Conservation (phyloP, 2,113 vertebrate species). For the Psilopogon haemacephalus region DNA sequence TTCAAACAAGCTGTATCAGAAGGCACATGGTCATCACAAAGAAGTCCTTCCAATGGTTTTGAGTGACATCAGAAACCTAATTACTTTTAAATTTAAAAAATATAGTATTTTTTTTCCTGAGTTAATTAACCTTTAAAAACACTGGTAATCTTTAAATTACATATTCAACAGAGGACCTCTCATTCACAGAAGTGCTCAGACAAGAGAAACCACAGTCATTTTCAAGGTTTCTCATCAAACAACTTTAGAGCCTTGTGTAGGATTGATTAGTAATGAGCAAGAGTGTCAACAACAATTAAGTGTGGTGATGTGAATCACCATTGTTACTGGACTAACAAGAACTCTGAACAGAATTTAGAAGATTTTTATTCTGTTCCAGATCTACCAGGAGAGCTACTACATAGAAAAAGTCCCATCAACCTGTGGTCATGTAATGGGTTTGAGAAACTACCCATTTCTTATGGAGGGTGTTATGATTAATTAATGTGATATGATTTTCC, state of each 20-base stretch:
- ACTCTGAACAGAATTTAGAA: neutral
- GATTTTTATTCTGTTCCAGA: neutral
- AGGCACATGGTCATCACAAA: neutral
- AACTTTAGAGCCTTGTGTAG: neutral
- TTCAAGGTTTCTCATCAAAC: neutral
- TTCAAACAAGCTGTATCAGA: neutral
- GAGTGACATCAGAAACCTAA: neutral
- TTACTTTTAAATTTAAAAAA: conserved; percentile 31
- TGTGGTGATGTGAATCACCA: neutral
- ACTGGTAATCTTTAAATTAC: neutral
- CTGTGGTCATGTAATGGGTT: neutral
- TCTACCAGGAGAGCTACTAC: neutral
- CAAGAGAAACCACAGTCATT: neutral
- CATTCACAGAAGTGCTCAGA: rapidly evolving
- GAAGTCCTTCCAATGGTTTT: neutral
- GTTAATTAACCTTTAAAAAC: neutral
- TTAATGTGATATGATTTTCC: no score
- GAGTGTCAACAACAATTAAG: rapidly evolving
- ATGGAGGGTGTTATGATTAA: no score
- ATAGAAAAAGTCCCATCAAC: neutral
- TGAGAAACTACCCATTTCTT: no score
- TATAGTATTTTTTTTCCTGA: neutral
- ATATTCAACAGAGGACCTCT: neutral
- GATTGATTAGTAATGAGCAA: rapidly evolving
- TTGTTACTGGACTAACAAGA: neutral